phyloP scores from a whole-genome alignment of 2,113 vertebrate species.

The Periophthalmodon schlosseri region DNA sequence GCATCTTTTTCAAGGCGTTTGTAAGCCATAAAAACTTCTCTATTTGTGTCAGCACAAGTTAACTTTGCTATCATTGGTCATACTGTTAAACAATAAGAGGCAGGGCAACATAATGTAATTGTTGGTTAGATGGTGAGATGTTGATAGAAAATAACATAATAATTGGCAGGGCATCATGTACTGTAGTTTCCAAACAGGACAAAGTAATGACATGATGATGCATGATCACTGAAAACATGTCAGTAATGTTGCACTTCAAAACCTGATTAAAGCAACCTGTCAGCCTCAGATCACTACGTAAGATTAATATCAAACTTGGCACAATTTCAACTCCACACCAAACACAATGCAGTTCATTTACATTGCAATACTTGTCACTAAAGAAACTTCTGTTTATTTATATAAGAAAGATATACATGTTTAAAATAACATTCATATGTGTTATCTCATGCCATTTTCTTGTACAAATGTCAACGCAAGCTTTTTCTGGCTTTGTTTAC shows the following conservation, averaged over 20 bases:
- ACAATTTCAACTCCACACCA: slow-evolving; percentile 27
- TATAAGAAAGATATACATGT: slow-evolving; percentile 18
- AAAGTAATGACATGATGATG: not conserved
- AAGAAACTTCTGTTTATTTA: slow-evolving; percentile 22
- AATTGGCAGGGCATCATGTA: not conserved
- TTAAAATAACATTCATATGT: not conserved
- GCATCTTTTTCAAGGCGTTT: too few species aligned
- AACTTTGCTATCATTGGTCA: too few species aligned
- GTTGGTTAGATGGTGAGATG: not conserved
- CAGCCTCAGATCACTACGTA: not conserved
- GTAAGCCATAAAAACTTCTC: too few species aligned
- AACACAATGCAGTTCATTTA: slow-evolving; percentile 44
- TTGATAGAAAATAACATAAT: not conserved
- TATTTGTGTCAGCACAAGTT: too few species aligned
- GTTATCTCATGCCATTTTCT: slow-evolving; percentile 45
- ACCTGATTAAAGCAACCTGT: not conserved
- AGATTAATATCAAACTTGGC: slow-evolving; percentile 26
- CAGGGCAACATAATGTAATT: not conserved
- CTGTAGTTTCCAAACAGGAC: not conserved
- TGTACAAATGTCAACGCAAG: slow-evolving; percentile 30
- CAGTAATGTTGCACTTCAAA: not conserved
- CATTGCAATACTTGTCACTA: slow-evolving; percentile 15
- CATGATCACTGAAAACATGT: not conserved
- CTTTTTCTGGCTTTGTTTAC: slow-evolving; percentile 35
- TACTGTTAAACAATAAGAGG: not conserved